Evolutionary conservation across 2,113 vertebrate genomes (phyloP).

Genomic region (Silurus glanis): DNA sequence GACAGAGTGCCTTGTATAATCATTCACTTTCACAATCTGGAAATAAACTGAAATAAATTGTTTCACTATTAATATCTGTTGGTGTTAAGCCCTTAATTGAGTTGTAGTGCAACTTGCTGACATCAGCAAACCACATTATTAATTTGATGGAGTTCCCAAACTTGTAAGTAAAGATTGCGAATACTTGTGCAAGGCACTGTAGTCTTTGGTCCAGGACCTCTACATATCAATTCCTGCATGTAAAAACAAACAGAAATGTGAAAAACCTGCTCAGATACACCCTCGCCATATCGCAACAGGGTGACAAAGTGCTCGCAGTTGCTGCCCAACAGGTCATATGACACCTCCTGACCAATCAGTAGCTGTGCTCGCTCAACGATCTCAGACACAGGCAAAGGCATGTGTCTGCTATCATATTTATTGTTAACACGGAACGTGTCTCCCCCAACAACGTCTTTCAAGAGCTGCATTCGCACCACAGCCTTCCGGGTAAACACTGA

Average conservation of each 20-base stretch:
- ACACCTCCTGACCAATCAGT: conserved; percentile 81
- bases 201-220: not conserved
- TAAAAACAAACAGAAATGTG: not conserved
- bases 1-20: not conserved
- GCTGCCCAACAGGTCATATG: conserved; percentile 82
- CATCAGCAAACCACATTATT: not conserved
- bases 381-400: conserved; percentile 75
- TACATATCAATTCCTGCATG: not conserved
- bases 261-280: conserved; percentile 84
- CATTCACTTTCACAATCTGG: not conserved
- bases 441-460: conserved; percentile 84
- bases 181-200: not conserved
- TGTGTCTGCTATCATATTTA: conserved; percentile 81
- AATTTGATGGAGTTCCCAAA: not conserved
- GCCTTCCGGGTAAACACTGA: conserved; percentile 88
- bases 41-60: not conserved
- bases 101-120: not conserved
- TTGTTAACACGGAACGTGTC: conserved; percentile 87
- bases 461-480: conserved; percentile 86
- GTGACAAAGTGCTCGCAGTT: conserved; percentile 98
- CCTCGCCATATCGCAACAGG: conserved; percentile 83
- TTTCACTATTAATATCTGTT: not conserved
- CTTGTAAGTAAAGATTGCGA: not conserved
- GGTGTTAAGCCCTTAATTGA: not conserved
- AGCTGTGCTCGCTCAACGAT: conserved; percentile 80